Conservation (phyloP, 2,888 invertebrate species). For the Timema cristinae region DNA sequence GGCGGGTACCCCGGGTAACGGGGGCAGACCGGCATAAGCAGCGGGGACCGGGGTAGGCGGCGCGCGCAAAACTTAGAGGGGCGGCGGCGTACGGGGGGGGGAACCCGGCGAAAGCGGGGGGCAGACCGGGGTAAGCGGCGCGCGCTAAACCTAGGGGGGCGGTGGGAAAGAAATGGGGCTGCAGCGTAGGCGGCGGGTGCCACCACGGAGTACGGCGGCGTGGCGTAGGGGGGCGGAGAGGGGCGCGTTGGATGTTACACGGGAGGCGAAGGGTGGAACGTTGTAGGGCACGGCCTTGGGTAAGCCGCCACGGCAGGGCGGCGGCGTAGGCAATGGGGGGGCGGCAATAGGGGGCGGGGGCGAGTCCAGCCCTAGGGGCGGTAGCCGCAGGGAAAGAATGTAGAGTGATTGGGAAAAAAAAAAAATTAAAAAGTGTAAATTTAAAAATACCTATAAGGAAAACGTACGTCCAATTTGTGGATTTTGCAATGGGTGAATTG, state of each 20-base stretch:
- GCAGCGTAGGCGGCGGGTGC: slow-evolving; percentile 39
- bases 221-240: slow-evolving; percentile 21
- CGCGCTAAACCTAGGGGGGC: slow-evolving; percentile 23
- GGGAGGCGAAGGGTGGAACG: slow-evolving; percentile 42
- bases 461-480: too few relatives aligned
- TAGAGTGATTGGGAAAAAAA: too few relatives aligned
- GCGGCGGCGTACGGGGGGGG: slow-evolving; percentile 45
- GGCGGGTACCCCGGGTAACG: slow-evolving; percentile 66
- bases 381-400: background rate
- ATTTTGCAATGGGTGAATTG: too few relatives aligned
- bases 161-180: too few relatives aligned
- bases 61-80: slow-evolving; percentile 67
- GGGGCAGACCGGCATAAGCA: slow-evolving; percentile 69
- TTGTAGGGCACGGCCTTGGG: slow-evolving; percentile 43
- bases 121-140: slow-evolving; percentile 10
- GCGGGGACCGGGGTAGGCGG: slow-evolving; percentile 70
- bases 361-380: slow-evolving; percentile 5
- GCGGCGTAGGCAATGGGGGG: slow-evolving; percentile 13
- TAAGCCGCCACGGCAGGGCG: slow-evolving; percentile 50
- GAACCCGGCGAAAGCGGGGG: slow-evolving; percentile 37
- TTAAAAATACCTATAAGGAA: too few relatives aligned
- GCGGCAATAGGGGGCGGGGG: background rate
- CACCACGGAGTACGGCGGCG: slow-evolving; percentile 45
- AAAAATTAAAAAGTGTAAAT: too few relatives aligned
- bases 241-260: slow-evolving; percentile 41